Conservation (phyloP, 2,113 vertebrate genomes). For the Chaetorhynchus papuensis region DNA sequence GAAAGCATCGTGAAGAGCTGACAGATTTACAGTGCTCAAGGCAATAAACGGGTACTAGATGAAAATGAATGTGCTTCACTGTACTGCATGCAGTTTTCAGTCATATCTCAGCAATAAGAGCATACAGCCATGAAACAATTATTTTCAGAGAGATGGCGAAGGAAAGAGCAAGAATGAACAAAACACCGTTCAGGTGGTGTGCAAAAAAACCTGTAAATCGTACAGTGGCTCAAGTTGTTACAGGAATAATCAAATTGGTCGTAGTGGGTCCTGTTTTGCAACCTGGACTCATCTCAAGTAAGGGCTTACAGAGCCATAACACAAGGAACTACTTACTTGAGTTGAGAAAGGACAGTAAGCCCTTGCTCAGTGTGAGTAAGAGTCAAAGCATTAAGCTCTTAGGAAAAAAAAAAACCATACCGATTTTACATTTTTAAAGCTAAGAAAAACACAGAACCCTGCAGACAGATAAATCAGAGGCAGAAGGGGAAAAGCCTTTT, state of each 20-base stretch:
- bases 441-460: background rate
- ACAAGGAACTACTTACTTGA: background rate
- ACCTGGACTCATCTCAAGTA: background rate
- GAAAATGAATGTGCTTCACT: constrained; percentile 72
- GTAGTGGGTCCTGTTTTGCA: background rate
- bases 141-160: constrained; percentile 47
- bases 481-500: background rate
- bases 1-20: constrained; percentile 78
- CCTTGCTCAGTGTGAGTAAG: background rate
- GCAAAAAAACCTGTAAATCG: constrained; percentile 4
- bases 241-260: constrained; percentile 16
- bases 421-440: background rate
- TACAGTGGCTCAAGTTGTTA: background rate
- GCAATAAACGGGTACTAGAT: constrained; percentile 75
- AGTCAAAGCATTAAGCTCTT: background rate
- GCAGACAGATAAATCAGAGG: background rate
- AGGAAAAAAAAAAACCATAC: background rate
- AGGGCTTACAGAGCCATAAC: background rate
- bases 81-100: constrained; percentile 60
- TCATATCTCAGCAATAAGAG: constrained; percentile 65
- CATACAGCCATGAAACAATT: constrained; percentile 64
- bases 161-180: constrained; percentile 8
- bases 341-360: background rate
- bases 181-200: background rate
- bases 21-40: constrained; percentile 83